Evolutionary conservation across 2,113 vertebrate species (phyloP).

Genomic region (Bothrops jararaca): DNA sequence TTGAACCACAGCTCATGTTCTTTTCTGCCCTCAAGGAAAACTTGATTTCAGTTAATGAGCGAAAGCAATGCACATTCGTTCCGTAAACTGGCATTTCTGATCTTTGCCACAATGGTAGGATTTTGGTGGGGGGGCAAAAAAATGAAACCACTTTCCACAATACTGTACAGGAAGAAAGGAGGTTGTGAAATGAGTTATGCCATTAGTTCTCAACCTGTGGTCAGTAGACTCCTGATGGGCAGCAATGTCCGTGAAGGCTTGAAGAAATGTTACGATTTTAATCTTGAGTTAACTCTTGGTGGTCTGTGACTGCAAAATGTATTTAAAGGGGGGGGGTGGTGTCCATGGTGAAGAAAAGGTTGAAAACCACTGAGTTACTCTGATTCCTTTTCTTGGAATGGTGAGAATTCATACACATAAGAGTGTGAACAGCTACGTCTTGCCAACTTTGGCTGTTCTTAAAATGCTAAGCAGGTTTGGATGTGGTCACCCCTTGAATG

Average conservation of each 20-base stretch:
- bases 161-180: neutral
- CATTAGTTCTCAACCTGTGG: too few species aligned
- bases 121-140: neutral
- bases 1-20: neutral
- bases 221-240: neutral
- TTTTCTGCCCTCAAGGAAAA: neutral
- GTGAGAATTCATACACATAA: neutral
- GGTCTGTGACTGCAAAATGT: neutral
- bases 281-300: neutral
- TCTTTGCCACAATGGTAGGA: neutral
- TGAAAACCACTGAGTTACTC: neutral
- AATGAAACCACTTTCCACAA: neutral
- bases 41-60: neutral
- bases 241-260: neutral
- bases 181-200: too few species aligned
- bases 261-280: neutral
- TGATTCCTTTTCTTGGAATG: neutral
- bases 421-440: neutral
- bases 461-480: neutral
- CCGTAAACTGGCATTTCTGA: neutral
- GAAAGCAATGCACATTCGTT: neutral
- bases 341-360: neutral
- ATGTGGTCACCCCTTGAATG: neutral
- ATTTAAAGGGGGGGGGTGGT: too few species aligned
- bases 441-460: neutral